Evolutionary conservation across 2,113 vertebrate species (phyloP), one percentile per base, ranked within the genome.

Genomic region (Hippocampus abdominalis): DNA sequence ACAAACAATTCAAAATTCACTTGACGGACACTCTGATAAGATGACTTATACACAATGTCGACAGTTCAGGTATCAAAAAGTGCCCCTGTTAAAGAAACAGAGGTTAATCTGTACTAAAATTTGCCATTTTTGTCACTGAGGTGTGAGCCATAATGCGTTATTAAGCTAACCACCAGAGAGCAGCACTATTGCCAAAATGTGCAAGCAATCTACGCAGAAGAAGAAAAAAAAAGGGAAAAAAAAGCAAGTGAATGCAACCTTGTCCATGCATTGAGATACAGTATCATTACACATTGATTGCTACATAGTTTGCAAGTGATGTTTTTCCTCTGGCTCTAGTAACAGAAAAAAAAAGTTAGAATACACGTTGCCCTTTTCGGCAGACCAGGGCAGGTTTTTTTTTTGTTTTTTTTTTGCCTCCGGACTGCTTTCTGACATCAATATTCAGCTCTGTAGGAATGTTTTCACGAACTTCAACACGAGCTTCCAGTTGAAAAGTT

Each of bases 241-340:
- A 85, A 88, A 76, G 79, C 79, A 80, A 83, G 75, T 82, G 71
- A 84, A 83, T 78, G 80, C 75, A 76, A 74, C 66, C 56, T 69
- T 79, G 70, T 78, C 70, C 89, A 88, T 89, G 86, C 89, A 82
- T 70, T 76, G 63, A 79, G 78, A 68, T 73, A 72, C 65, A 68
- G 68, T 77, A 83, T 69, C 71, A 62, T 81, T 79, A 70, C 81
- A 83, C 68, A 80, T 39, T 49, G 62, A 67, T 77, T 88, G 87
- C 89, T 90, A 89, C 89, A 84, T 85, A 66, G 66, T 59, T 72
- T 51, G 57, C 39, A 61, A 74, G 65, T 68, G 40, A 73, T 23
- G n/a, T 76, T 62, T 71, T 44, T 64, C 11, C 49, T 77, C 77
- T 78, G 77, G 61, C 66, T 68, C 51, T 57, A 72, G 72, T 72